Evolutionary conservation across 2,888 invertebrate species (phyloP).

Genomic region (Xylocampa areola): DNA sequence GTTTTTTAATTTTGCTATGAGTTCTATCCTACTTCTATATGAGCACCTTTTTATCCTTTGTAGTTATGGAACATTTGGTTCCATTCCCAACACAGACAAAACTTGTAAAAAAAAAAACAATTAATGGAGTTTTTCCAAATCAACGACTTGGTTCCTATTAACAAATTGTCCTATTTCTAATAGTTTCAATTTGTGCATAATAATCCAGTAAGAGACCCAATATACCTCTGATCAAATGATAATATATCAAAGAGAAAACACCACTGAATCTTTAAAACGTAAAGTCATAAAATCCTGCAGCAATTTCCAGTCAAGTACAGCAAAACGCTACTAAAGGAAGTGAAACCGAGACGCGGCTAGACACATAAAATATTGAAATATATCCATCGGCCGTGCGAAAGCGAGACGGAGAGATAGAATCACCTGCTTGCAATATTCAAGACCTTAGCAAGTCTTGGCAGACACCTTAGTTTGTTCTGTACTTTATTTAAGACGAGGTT

Average conservation of each 20-base stretch:
- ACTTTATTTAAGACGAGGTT: constrained; percentile 62
- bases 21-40: no score
- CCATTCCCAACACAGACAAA: no score
- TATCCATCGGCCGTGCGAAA: constrained; percentile 42
- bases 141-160: no score
- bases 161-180: no score
- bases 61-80: no score
- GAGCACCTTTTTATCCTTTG: no score
- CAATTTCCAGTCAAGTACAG: constrained; percentile 20
- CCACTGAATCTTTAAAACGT: constrained; percentile 2
- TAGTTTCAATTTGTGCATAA: no score
- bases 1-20: no score
- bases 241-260: neutral
- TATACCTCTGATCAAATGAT: no score
- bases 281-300: constrained; percentile 19
- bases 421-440: constrained; percentile 73
- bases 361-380: constrained; percentile 76
- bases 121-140: no score
- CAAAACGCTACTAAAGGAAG: constrained; percentile 56
- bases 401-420: constrained; percentile 58
- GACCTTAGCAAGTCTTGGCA: constrained; percentile 65
- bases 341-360: constrained; percentile 63
- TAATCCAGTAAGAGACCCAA: no score
- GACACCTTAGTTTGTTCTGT: constrained; percentile 65
- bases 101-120: no score